Percentiles rank a stretch among this genome's conserved stretches.
phyloP scores from a whole-genome alignment of 2,797 vertebrate genomes.

The Fratercula arctica region DNA sequence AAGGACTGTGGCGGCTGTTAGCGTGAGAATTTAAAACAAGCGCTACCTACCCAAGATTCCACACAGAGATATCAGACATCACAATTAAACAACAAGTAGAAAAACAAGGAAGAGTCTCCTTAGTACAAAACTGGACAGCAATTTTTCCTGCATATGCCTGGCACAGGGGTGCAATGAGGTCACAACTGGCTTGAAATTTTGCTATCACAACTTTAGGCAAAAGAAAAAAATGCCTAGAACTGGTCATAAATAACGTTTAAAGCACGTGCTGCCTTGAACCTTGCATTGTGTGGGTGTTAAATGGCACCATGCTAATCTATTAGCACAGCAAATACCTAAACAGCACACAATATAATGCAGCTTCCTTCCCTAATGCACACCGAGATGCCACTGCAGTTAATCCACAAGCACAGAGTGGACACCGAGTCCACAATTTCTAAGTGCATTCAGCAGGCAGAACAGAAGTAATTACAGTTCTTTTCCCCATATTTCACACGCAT shows the following conservation, averaged over 20 bases:
- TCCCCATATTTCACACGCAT: not conserved
- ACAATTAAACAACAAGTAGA: not conserved
- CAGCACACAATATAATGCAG: not conserved
- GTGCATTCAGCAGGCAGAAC: not conserved
- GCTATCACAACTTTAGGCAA: not conserved
- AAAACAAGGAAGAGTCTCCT: not conserved
- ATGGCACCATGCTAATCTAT: not conserved
- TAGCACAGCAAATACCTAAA: not conserved
- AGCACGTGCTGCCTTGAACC: not conserved
- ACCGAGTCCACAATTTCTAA: not conserved
- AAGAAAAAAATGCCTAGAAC: not conserved
- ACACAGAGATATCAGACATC: not conserved
- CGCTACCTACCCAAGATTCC: not conserved
- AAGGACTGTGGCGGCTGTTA: not conserved
- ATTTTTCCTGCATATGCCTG: not conserved
- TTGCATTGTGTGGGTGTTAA: not conserved
- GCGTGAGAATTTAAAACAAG: not conserved
- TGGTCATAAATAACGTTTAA: not conserved
- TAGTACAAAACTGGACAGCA: not conserved
- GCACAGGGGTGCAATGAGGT: not conserved
- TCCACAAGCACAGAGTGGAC: not conserved
- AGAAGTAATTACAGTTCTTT: not conserved
- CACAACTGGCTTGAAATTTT: not conserved
- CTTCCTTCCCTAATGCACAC: not conserved
- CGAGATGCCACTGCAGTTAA: not conserved